Evolutionary conservation across 1,140 invertebrate genomes (phyloP).

Genomic region (Mya arenaria): DNA sequence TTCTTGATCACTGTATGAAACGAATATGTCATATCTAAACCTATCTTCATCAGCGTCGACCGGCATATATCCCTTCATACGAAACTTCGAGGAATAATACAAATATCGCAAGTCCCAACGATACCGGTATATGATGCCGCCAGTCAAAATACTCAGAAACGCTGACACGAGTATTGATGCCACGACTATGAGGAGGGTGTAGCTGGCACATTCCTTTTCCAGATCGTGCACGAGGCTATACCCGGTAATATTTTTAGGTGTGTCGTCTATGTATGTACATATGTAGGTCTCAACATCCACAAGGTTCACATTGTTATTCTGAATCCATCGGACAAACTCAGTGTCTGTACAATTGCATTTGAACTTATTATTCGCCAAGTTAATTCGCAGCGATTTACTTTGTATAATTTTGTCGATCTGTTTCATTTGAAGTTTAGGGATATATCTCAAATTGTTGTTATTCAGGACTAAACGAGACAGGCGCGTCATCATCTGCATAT

Average conservation of each 20-base stretch:
- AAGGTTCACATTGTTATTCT: background rate
- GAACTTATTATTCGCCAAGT: background rate
- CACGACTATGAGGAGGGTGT: background rate
- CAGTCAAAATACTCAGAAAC: background rate
- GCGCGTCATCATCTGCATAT: background rate
- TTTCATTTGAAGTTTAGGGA: background rate
- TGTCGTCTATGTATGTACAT: background rate
- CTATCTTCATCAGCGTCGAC: slow-evolving; percentile 20
- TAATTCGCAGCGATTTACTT: background rate
- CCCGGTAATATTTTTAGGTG: background rate
- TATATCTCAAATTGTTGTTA: background rate
- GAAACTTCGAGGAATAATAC: slow-evolving; percentile 39
- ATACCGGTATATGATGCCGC: slow-evolving; percentile 41
- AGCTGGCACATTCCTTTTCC: background rate
- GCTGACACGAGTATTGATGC: background rate
- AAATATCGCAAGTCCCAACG: slow-evolving; percentile 53
- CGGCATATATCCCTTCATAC: background rate
- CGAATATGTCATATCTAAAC: slow-evolving; percentile 60
- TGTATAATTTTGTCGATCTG: background rate
- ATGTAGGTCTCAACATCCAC: background rate
- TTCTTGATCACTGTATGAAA: slow-evolving; percentile 63
- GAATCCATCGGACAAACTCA: slow-evolving; percentile 2
- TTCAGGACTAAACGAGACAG: background rate
- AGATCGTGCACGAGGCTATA: background rate
- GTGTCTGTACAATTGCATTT: slow-evolving; percentile 9